Evolutionary conservation across 92 coral and sea anemone genomes (phyloP).

Genomic region (Bergia sp.): DNA sequence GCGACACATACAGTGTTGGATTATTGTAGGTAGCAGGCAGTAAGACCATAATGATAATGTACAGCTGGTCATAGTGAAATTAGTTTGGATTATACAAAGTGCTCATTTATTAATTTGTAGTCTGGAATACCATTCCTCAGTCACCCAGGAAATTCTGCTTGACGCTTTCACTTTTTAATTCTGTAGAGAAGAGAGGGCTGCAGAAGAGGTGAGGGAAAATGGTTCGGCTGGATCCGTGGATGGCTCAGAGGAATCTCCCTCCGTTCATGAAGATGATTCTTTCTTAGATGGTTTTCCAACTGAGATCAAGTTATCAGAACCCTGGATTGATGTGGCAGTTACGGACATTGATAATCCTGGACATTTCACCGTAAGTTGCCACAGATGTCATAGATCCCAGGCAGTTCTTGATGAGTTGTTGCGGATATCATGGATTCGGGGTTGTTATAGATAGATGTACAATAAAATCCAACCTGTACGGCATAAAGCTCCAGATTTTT

Average conservation of each 20-base stretch:
- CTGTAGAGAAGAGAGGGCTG: background rate
- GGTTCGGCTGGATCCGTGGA: constrained; percentile 40
- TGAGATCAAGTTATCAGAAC: constrained; percentile 57
- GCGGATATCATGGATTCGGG: too few species aligned
- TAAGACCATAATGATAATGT: too few species aligned
- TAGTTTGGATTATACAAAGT: too few species aligned
- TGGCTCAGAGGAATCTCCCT: constrained; percentile 39
- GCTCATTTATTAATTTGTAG: too few species aligned
- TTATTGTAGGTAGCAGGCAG: too few species aligned
- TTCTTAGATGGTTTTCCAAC: constrained; percentile 48
- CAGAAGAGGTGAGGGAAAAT: constrained; percentile 18
- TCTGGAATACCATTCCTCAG: background rate
- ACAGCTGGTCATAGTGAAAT: too few species aligned
- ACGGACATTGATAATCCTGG: constrained; percentile 76
- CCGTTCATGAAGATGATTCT: constrained; percentile 30
- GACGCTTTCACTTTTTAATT: background rate
- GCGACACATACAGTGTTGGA: too few species aligned
- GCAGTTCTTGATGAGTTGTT: background rate
- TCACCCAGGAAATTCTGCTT: background rate
- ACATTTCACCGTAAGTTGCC: constrained; percentile 74
- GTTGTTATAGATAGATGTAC: too few species aligned
- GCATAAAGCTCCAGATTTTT: too few species aligned
- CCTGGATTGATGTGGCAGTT: constrained; percentile 84
- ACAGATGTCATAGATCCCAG: background rate
- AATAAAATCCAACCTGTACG: too few species aligned